These are phyloP conservation scores for Microplitis demolitor DNA, from an alignment of 1,140 invertebrate genomes.

Conservation along the genomic window DNA sequence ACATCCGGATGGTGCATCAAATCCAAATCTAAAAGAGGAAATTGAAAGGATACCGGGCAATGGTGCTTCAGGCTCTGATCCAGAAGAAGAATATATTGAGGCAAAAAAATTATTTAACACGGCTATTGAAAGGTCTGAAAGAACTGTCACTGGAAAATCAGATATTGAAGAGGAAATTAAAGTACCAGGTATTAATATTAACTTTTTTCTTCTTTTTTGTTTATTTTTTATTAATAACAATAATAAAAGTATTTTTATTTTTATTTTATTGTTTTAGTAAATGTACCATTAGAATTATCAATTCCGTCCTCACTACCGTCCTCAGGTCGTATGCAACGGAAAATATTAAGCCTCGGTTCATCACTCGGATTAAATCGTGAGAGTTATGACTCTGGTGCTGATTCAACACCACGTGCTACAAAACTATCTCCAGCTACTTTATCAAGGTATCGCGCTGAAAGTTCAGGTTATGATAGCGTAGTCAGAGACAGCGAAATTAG, in stretches of 20 bases:
- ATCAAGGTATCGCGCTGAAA: conserved; percentile 74
- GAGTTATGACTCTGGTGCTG: conserved; percentile 81
- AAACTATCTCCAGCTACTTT: conserved; percentile 76
- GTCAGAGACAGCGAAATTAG: conserved; percentile 83
- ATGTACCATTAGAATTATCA: conserved; percentile 54
- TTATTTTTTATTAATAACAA: neutral
- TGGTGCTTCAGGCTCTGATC: conserved; percentile 68
- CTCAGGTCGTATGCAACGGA: conserved; percentile 62
- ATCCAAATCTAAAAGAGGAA: conserved; percentile 83
- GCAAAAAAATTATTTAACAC: conserved; percentile 65
- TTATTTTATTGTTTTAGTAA: conserved; percentile 32
- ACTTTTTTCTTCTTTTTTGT: neutral
- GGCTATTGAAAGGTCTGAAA: conserved; percentile 49
- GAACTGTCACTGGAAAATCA: conserved; percentile 62
- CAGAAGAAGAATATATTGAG: conserved; percentile 65
- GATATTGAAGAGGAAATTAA: conserved; percentile 59
- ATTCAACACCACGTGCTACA: conserved; percentile 76
- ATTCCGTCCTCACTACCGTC: conserved; percentile 63
- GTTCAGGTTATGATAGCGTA: conserved; percentile 86
- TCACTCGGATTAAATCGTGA: conserved; percentile 66
- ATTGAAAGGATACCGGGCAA: conserved; percentile 71
- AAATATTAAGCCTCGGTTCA: conserved; percentile 65
- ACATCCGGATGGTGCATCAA: conserved; percentile 89
- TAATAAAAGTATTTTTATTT: neutral
- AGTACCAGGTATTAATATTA: conserved; percentile 51